Evolutionary conservation across 1,140 invertebrate species (phyloP).

Genomic region (Caenorhabditis briggsae): DNA sequence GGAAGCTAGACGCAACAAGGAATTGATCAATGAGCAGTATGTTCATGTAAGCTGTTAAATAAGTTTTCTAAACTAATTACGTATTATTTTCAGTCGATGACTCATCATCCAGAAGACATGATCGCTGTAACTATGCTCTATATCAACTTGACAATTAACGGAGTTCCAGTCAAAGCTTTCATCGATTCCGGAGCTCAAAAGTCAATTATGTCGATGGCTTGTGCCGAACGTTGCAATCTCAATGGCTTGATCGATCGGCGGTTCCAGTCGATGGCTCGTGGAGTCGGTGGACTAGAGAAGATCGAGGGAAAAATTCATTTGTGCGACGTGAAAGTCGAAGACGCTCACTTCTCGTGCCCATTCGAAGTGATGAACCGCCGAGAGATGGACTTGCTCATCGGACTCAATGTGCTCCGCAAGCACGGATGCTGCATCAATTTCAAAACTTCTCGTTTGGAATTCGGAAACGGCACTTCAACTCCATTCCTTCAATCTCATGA

Average conservation of each 20-base stretch:
- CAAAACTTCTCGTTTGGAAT: conserved; percentile 79
- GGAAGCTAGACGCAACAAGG: conserved; percentile 6
- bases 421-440: conserved; percentile 94
- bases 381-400: conserved; percentile 97
- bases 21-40: conserved; percentile 38
- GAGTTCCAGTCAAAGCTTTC: conserved; percentile 69
- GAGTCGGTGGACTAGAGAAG: conserved; percentile 91
- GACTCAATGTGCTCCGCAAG: conserved; percentile 95
- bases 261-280: conserved; percentile 92
- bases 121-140: conserved; percentile 71
- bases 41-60: background rate
- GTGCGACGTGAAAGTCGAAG: conserved; percentile 95
- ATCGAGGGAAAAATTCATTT: conserved; percentile 96
- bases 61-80: background rate
- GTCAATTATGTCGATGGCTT: conserved; percentile 80
- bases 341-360: conserved; percentile 88
- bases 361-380: conserved; percentile 98
- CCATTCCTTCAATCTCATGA: conserved; percentile 33
- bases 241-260: conserved; percentile 93
- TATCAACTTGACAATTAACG: conserved; percentile 70
- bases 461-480: conserved; percentile 22
- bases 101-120: conserved; percentile 50
- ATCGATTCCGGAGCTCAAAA: conserved; percentile 78
- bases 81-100: background rate
- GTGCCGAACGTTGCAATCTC: conserved; percentile 89